Base-by-base conservation (phyloP, 2,113 vertebrate genomes). In the Pollachius pollachius region DNA sequence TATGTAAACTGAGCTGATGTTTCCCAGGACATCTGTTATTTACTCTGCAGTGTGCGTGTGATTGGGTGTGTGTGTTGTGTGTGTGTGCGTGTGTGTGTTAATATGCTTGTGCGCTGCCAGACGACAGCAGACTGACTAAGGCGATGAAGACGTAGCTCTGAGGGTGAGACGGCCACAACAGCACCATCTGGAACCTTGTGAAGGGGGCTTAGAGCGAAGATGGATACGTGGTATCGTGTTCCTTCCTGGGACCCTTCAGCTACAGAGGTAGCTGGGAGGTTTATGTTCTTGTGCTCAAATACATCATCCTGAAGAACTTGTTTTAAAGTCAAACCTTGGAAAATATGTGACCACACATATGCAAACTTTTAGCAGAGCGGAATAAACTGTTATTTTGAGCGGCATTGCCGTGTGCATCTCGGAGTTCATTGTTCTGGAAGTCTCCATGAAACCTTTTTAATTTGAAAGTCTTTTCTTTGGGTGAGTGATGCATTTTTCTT, bases 141-240 rank as follows among this genome's bases (percentile, higher is more conserved):
- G 34, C 41, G 62, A 52, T 48, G 19, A 18, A 52, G 25, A 58
- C 59, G 8, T 12, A 68, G 15, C 8, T 68, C 16, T 34, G 52
- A 59, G 8, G 66, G 34, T 16, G 19, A 68, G 12, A 60, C 34
- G 58, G 34, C 59, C 34, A 13, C 30, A 21, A 68, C 30, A 18
- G 18, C 61, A 64, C 70, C 83, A 84, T 80, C 83, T 84, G 83
- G 83, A 75, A 77, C 70, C 80, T 70, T 75, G 30, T 82, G 48
- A 65, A 80, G 64, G 62, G 48, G 69, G 66, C 64, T 58, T 27
- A 30, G 52, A 37, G 67, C 61, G 64, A 69, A 60, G 73, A 57
- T 63, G 76, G 69, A 68, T 77, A 65, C 67, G 63, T 64, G 34
- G 41, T 61, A 37, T 73, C 73, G 62, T 68, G 67, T 73, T 57